phyloP scores from a whole-genome alignment of 2,113 vertebrate genomes.

The Mormyrus lacerda region DNA sequence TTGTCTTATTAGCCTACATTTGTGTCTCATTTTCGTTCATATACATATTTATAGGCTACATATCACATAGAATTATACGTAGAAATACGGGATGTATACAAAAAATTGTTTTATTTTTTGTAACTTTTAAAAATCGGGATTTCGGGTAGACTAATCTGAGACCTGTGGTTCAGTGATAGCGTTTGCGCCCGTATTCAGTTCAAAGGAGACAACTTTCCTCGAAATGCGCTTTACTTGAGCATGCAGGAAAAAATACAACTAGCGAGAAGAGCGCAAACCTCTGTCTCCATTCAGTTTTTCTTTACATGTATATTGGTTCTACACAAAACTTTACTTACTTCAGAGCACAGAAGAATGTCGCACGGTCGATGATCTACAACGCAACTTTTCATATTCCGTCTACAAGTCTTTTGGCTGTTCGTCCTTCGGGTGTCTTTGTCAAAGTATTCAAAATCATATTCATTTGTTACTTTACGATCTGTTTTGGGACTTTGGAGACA shows the following conservation, averaged over 20 bases:
- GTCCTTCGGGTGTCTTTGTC: slow-evolving; percentile 11
- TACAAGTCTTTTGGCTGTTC: background rate
- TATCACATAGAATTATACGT: background rate
- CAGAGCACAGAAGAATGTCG: background rate
- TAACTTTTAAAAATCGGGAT: background rate
- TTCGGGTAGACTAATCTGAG: background rate
- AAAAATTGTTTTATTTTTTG: background rate
- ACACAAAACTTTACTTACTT: slow-evolving; percentile 20
- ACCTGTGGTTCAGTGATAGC: background rate
- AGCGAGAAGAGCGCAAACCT: background rate
- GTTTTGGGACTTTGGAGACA: background rate
- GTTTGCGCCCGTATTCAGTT: background rate
- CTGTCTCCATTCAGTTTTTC: background rate
- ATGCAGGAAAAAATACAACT: background rate
- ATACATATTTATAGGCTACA: background rate
- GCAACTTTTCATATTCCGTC: slow-evolving; percentile 10
- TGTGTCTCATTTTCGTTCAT: background rate
- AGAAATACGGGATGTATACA: background rate
- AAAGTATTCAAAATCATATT: background rate
- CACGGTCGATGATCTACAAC: background rate
- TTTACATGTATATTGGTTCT: background rate
- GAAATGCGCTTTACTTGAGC: background rate
- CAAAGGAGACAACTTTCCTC: background rate
- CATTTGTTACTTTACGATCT: background rate
- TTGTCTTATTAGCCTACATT: background rate